phyloP scores from a whole-genome alignment of 2,113 vertebrate species.

The Heterotis niloticus region DNA sequence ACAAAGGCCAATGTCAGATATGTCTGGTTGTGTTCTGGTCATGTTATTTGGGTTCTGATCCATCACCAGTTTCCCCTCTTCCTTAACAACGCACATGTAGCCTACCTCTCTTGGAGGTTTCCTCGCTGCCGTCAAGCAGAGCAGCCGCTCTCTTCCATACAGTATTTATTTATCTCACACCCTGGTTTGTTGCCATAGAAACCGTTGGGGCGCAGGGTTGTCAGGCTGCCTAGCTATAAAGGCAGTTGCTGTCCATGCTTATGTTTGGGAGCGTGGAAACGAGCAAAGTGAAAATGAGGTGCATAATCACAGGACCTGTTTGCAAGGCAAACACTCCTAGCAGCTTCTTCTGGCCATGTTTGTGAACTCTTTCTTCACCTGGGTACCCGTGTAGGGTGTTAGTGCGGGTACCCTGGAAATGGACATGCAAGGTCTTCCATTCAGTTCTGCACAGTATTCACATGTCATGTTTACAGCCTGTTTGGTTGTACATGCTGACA shows the following conservation, averaged over 20 bases:
- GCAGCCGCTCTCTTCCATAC: no score
- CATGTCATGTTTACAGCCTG: conserved; percentile 35
- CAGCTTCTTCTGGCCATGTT: not conserved
- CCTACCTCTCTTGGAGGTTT: no score
- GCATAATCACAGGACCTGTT: not conserved
- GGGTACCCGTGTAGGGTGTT: not conserved
- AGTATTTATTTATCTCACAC: no score
- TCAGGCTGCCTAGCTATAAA: no score
- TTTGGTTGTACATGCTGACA: conserved; percentile 48
- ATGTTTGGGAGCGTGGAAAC: not conserved
- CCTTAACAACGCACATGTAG: no score
- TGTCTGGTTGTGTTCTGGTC: not conserved
- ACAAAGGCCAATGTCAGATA: no score
- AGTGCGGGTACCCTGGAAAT: not conserved
- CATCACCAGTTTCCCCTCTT: no score
- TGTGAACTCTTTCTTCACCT: not conserved
- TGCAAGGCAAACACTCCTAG: no score
- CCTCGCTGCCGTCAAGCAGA: no score
- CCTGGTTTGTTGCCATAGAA: no score
- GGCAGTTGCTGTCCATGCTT: not conserved
- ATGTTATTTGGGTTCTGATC: no score
- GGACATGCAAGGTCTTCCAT: conserved; percentile 13
- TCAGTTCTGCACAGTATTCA: conserved; percentile 1
- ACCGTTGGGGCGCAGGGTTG: no score
- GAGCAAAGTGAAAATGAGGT: not conserved